Percentiles rank a stretch among this genome's conserved stretches.
These are phyloP conservation scores for Cercopithecus neglectus DNA, from an alignment of 2,797 vertebrate species.

Conservation along the genomic window DNA sequence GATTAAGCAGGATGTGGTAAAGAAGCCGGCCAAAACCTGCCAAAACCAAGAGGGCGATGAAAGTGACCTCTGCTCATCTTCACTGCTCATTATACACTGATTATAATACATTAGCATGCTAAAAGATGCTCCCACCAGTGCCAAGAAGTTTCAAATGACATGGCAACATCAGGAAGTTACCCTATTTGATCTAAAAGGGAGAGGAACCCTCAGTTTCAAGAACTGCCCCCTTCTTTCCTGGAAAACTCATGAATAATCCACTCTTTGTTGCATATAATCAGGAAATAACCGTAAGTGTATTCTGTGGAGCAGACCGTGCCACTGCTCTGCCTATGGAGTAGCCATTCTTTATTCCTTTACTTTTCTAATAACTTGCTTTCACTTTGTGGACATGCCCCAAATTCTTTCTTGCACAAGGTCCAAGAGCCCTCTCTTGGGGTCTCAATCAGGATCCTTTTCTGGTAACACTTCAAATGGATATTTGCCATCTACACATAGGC, in stretches of 20 bases:
- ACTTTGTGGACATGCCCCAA: neutral
- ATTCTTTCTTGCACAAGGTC: neutral
- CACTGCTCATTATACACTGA: neutral
- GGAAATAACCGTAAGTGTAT: neutral
- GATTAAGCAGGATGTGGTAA: neutral
- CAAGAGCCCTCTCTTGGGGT: neutral
- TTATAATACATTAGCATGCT: neutral
- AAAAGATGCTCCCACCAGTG: neutral
- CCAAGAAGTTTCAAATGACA: neutral
- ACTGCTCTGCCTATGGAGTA: neutral
- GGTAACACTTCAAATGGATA: neutral
- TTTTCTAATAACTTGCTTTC: neutral
- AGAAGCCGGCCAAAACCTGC: neutral
- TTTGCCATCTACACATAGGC: neutral
- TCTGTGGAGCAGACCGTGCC: neutral
- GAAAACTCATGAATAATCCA: neutral
- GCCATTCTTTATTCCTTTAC: neutral
- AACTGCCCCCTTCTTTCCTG: neutral
- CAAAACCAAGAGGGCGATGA: neutral
- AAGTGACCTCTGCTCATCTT: neutral
- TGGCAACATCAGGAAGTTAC: neutral
- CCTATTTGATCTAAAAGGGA: neutral
- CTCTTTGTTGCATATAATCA: neutral
- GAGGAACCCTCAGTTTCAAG: neutral
- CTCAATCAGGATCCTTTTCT: neutral